A percentile compares a stretch with the other conserved stretches of the same genome.
These are phyloP conservation scores for Tragelaphus buxtoni DNA, from an alignment of 2,113 vertebrate species.

Conservation along the genomic window DNA sequence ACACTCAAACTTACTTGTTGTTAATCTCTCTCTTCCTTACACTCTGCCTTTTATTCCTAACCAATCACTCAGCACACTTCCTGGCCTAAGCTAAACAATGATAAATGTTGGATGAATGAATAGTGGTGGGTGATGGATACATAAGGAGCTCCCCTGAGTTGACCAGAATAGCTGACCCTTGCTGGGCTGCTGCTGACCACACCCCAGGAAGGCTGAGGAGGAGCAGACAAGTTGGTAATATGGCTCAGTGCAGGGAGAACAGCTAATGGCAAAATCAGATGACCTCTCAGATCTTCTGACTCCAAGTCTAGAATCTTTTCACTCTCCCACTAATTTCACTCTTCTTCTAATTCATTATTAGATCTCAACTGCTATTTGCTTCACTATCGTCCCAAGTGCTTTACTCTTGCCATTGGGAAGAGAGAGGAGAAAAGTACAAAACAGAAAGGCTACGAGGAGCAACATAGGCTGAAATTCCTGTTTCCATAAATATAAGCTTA, in stretches of 20 bases:
- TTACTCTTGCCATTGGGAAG: neutral
- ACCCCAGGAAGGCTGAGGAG: neutral
- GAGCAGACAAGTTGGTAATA: neutral
- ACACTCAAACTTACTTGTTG: neutral
- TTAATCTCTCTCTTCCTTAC: neutral
- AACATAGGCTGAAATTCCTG: neutral
- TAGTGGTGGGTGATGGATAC: neutral
- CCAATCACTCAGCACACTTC: neutral
- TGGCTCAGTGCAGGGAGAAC: neutral
- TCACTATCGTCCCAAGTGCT: neutral
- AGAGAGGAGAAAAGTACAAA: neutral
- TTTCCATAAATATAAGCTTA: neutral
- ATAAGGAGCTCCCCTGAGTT: neutral
- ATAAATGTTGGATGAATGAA: neutral
- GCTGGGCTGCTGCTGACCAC: neutral
- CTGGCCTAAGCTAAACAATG: neutral
- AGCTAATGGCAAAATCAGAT: neutral
- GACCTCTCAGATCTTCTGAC: neutral
- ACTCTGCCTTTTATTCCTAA: neutral
- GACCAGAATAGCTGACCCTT: neutral
- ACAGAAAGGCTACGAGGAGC: neutral
- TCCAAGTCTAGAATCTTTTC: neutral
- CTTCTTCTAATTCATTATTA: neutral
- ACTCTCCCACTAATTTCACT: neutral
- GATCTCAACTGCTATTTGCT: neutral